Evolutionary conservation across 2,113 vertebrate genomes (phyloP).

Genomic region (Tupaia tana): DNA sequence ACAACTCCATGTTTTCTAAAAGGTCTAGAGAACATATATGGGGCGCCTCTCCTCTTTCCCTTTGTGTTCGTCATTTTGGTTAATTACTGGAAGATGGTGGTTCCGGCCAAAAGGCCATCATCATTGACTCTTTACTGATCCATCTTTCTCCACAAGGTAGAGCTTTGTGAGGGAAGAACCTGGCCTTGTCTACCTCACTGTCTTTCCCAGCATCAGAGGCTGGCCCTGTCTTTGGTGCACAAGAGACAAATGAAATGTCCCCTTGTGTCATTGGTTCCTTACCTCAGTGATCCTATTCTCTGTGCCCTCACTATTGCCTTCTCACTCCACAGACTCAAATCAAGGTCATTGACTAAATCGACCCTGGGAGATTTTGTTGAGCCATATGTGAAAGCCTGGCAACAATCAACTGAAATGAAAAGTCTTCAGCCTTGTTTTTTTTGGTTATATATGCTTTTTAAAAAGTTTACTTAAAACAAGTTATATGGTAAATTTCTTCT

Average conservation of each 20-base stretch:
- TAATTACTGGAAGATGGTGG: too few species aligned
- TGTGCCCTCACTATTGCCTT: not conserved
- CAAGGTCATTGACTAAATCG: not conserved
- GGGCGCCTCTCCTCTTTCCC: too few species aligned
- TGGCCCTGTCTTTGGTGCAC: not conserved
- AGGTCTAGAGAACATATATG: too few species aligned
- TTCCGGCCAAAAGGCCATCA: too few species aligned
- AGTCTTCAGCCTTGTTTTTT: not conserved
- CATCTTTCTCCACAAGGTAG: not conserved
- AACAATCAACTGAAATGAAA: not conserved
- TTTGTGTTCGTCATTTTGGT: too few species aligned
- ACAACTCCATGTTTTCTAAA: too few species aligned
- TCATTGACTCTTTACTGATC: not conserved
- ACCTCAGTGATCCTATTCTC: not conserved
- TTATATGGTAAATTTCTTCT: conserved; percentile 15
- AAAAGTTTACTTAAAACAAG: conserved; percentile 66
- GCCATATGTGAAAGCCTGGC: not conserved
- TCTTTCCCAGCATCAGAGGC: not conserved
- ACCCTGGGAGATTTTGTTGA: not conserved
- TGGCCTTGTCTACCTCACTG: not conserved
- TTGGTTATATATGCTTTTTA: conserved; percentile 32
- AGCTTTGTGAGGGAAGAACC: not conserved
- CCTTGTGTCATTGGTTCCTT: too few species aligned
- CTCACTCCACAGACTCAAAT: not conserved
- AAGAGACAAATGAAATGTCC: not conserved